Evolutionary conservation across 2,113 vertebrate species (phyloP).

Genomic region (Hydropotes inermis): DNA sequence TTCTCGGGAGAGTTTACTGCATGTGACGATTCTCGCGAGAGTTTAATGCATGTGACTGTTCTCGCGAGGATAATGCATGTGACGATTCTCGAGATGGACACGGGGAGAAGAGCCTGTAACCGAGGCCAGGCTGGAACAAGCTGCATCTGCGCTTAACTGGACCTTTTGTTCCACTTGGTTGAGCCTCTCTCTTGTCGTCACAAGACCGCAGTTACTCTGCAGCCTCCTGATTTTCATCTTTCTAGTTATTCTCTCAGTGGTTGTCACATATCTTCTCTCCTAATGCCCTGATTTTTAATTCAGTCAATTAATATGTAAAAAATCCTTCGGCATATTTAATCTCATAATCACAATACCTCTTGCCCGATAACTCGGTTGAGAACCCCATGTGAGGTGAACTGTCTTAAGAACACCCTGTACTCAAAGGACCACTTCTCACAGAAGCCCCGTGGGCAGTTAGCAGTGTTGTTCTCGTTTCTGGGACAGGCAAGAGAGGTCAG

Average conservation of each 20-base stretch:
- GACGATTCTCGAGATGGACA: background rate
- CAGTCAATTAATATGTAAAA: conserved; percentile 3
- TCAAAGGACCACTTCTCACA: background rate
- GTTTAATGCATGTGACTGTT: background rate
- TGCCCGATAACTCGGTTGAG: background rate
- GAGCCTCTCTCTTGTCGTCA: accelerated
- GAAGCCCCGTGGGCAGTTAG: accelerated
- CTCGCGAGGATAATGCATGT: background rate
- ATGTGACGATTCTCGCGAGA: accelerated
- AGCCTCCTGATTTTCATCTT: background rate
- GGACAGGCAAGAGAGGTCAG: background rate
- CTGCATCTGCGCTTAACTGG: accelerated
- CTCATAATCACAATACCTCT: conserved; percentile 3
- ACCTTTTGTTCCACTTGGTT: too few relatives aligned
- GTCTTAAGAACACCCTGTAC: too few relatives aligned
- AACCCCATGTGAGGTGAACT: accelerated
- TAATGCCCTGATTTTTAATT: background rate
- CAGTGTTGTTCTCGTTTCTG: too few relatives aligned
- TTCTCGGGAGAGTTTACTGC: too few relatives aligned
- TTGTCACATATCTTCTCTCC: background rate
- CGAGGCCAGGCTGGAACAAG: accelerated
- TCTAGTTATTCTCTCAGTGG: background rate
- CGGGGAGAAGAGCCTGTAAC: too few relatives aligned
- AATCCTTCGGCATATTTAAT: conserved; percentile 37
- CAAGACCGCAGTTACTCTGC: accelerated